Percentiles rank a stretch among this genome's conserved stretches.
phyloP scores from a whole-genome alignment of 2,113 vertebrate species.

The Oncorhynchus mykiss region DNA sequence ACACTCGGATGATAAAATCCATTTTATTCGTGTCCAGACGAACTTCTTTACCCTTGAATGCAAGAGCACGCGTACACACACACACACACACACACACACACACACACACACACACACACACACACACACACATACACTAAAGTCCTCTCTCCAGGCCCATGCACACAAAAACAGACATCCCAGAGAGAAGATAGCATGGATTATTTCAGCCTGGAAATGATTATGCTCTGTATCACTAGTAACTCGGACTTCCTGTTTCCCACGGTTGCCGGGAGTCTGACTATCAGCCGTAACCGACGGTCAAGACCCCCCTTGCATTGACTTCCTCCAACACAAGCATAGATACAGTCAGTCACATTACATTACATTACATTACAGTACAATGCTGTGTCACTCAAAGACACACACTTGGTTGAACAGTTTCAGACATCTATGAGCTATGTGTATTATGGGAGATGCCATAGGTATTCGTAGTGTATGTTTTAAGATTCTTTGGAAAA shows the following conservation, averaged over 20 bases:
- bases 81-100: too few species aligned
- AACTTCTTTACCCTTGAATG: too few species aligned
- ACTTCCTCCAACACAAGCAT: not conserved
- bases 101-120: not conserved
- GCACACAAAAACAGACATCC: constrained; percentile 26
- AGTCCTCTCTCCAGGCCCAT: constrained; percentile 5
- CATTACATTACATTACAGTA: not conserved
- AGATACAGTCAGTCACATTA: not conserved
- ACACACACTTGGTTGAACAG: not conserved
- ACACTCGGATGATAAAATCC: too few species aligned
- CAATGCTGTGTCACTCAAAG: too few species aligned
- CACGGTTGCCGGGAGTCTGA: constrained; percentile 50
- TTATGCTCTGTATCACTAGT: constrained; percentile 54
- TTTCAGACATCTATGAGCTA: not conserved
- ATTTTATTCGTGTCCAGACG: not conserved
- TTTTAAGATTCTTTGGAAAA: constrained; percentile 35
- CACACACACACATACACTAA: not conserved
- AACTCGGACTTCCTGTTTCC: constrained; percentile 72
- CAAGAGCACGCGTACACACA: not conserved
- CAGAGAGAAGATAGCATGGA: constrained; percentile 56
- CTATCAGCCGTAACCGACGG: constrained; percentile 39
- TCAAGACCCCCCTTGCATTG: constrained; percentile 26
- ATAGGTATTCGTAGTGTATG: too few species aligned
- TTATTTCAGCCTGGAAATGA: constrained; percentile 59
- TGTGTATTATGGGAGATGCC: not conserved